Evolutionary conservation across 2,888 invertebrate genomes (phyloP), one percentile per base, ranked within the genome.

Genomic region (Diaprepes abbreviatus): DNA sequence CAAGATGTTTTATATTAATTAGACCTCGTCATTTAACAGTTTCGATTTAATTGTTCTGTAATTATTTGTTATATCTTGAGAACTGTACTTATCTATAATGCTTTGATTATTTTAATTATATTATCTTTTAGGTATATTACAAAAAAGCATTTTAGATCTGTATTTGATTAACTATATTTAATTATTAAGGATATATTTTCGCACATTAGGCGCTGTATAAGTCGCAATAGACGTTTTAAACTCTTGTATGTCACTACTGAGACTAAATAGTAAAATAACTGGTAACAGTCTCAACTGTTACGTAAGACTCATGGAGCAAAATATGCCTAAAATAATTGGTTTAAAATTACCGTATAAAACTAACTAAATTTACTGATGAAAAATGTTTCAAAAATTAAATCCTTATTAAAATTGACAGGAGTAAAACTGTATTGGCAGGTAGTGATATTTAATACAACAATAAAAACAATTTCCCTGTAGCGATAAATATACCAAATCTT

Each of bases 381-480:
- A 16, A 50, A 28, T 1, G 3, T 14, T 21, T 45, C 24, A 12
- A 45, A 45, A 12, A 50, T 0, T 28, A 28, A 28, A 28, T 9
- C 7, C 10, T 28, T 28, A 14, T 10, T 24, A 10, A 21, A 19
- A 3, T 16, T 43, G 4, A 10, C 9, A 19, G 48, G 28, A 9
- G 9, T 12, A 14, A 28, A 24, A 50, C 9, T 50, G 28, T 24
- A 28, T 50, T 50, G 48, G 28, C 28, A 50, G 6, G 16, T 28
- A 14, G 28, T 50, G 16, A 28, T 50, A 7, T 28, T 50, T 19
- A 50, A 50, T 50, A 50, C 28, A 50, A 21, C 28, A 50, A 50
- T 7, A 12, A 28, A 45, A 16, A 28, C 2, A 50, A 50, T 24
- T 24, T 24, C n/a, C n/a, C n/a, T n/a, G n/a, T n/a, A n/a, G n/a